Base-by-base conservation (phyloP, 2,797 vertebrate species). In the Atherinosoma microstoma region DNA sequence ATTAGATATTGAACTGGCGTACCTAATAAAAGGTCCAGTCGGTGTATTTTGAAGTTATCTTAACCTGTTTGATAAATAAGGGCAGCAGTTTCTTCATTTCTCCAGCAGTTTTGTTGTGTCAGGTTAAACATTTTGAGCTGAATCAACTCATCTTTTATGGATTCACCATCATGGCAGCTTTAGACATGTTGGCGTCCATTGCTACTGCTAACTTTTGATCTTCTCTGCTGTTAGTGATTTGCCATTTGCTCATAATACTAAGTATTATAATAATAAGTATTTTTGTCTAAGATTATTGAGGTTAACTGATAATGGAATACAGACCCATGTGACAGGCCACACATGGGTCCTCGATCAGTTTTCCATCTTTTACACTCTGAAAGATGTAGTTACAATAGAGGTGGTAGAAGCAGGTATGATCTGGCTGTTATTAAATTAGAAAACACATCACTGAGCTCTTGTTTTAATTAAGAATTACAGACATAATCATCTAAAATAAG, bases 261-360 rank as follows among this genome's bases (percentile, higher is more conserved):
- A 30, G 10, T 38, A n/a, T 0, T 22, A 35, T n/a, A n/a, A n/a
- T n/a, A n/a, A n/a, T n/a, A n/a, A n/a, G n/a, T n/a, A n/a, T n/a
- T n/a, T n/a, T 38, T 27, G 30, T 40, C 32, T 49, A 35, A 27
- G 20, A 40, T 58, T 18, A 34, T 30, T 58, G 2, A 20, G 20
- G 24, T 16, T 56, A 20, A 15, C 15, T 32, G 15, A 32, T 57
- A 16, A 45, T 18, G 7, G 16, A 45, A 45, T 45, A 45, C 15
- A n/a, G 47, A 64, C n/a, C 51, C 47, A 27, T 27, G 27, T 54
- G 49, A 36, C 49, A 38, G 22, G 0, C 3, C 27, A 53, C 0
- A 0, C 0, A 0, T 36, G 7, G 49, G 63, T 38, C 47, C 22
- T 0, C 10, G 20, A 24, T 27, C 49, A 13, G 49, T 49, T 38